Base-by-base conservation (phyloP, 2,888 invertebrate species). In the Melinaea marsaeus region DNA sequence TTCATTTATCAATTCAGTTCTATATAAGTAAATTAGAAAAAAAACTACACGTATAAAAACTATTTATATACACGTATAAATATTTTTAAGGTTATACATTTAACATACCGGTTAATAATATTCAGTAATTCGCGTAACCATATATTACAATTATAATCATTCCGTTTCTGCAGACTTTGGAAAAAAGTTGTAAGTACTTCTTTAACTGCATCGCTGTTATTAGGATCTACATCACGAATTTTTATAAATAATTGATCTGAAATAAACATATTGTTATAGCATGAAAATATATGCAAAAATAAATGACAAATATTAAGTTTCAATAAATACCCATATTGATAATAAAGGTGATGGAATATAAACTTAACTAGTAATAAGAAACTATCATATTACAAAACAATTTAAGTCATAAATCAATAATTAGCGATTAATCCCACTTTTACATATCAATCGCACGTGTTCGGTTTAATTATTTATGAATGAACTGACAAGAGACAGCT, bases 201-300 rank as follows among this genome's bases (percentile, higher is more conserved):
- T 67, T 90, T 90, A 3, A 88, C 80, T 11, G 83, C 83, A 34
- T 90, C 89, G 64, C 80, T 84, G 67, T 90, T 80, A 63, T 81
- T 85, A 2, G 82, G 79, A 69, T 90, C 86, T 57, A 89, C 79
- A 34, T 83, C 80, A 13, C 76, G 79, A 64, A 90, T 71, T 79
- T 79, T 85, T 61, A 81, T 81, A 61, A 88, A 75, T 76, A 88
- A 73, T 76, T 84, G 81, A 74, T 77, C 90, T 90, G 77, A 58
- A 86, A 83, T 61, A 60, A 64, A 62, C 4, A n/a, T n/a, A n/a
- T 62, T 35, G 11, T 54, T 13, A 51, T 51, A 32, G 32, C 22
- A 32, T 22, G 9, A 32, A 7, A 32, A 9, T 9, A 32, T 32
- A 9, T 32, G 11, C 5, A 51, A 51, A 32, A 51, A 51, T 22